Base-by-base conservation (phyloP, 2,797 vertebrate genomes). In the Bryconaethiops microstoma region DNA sequence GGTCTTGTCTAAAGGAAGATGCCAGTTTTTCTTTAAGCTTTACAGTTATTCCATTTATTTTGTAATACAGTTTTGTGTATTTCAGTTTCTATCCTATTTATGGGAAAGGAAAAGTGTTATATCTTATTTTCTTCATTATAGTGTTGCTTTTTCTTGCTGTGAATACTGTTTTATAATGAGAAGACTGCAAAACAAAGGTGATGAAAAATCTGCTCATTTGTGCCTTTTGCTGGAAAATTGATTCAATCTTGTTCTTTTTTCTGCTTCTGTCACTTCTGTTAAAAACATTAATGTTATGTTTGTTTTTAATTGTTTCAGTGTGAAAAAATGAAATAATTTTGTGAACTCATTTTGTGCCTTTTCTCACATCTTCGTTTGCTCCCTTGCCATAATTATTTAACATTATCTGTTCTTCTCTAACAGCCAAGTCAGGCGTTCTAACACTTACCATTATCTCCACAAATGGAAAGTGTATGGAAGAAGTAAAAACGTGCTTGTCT, bases 221-320 rank as follows among this genome's bases (percentile, higher is more conserved):
- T 85, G 62, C 79, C 69, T 79, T 70, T 64, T 35, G 9, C 52
- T 67, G 19, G 50, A 50, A 68, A 45, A 13, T 45, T 12, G 39
- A 65, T 52, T 64, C 39, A 35, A n/a, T 54, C 35, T 9, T 40
- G 25, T 72, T 50, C 57, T 10, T 76, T 74, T 82, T 60, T 62
- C 68, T 52, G 40, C 70, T 35, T 35, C 19, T 55, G 35, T 67
- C 7, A 2, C 39, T 67, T 39, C 35, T 40, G 39, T 7, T 21
- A 21, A n/a, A 67, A 39, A 2, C 16, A 17, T 40, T 67, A 19
- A 42, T n/a, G 35, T 67, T 19, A n/a, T 42, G 64, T 7, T 7
- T 67, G 64, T 40, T 67, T 35, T 35, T 2, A 25, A 19, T 67
- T 16, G 39, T 67, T 67, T 67, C 19, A 1, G 54, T 40, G 63